Evolutionary conservation across 1,140 invertebrate genomes (phyloP), one percentile per base, ranked within the genome.

Genomic region (Onthophagus taurus): DNA sequence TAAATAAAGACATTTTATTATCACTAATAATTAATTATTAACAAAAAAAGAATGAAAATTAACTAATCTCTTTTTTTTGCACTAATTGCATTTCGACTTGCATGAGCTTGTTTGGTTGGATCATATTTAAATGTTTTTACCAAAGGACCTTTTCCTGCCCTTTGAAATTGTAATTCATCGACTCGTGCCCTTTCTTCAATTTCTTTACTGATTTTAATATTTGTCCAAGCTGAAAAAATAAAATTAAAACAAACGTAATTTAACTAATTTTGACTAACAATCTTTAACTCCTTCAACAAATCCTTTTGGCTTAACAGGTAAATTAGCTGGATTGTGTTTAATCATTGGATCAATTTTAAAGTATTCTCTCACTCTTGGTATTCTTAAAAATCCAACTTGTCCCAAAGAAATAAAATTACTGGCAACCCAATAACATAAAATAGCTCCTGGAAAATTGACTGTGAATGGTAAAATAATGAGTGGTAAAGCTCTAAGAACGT

Each of bases 371-470:
- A 97, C 77, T 29, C 62, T 58, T 9, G 86, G 80, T 42, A 90
- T 74, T 64, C 75, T 83, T 7, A 98, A 66, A 34, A 95, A 26
- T 8, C 73, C 70, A 13, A 87, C 84, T 80, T 96, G 91, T 0
- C 71, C 33, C 4, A 98, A 55, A 0, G 93, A 94, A 44, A 95
- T 78, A n/a, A 84, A 70, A 63, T 98, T 98, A 42, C 79, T 85
- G 18, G 83, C 80, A 20, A 77, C 70, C 94, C 94, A 98, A 61
- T 98, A 97, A 26, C 82, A 80, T 16, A 92, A 68, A 55, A 97
- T 80, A 11, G 85, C 89, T 17, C 82, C 76, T n/a, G 89, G 82
- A 58, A 97, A 96, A 59, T 90, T 84, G 17, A 90, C 74, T 11
- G 80, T 87, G 53, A 95, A 83, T 3, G 89, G 85, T 33, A 96